Conservation (phyloP, 2,113 vertebrate species). For the Silurus meridionalis region DNA sequence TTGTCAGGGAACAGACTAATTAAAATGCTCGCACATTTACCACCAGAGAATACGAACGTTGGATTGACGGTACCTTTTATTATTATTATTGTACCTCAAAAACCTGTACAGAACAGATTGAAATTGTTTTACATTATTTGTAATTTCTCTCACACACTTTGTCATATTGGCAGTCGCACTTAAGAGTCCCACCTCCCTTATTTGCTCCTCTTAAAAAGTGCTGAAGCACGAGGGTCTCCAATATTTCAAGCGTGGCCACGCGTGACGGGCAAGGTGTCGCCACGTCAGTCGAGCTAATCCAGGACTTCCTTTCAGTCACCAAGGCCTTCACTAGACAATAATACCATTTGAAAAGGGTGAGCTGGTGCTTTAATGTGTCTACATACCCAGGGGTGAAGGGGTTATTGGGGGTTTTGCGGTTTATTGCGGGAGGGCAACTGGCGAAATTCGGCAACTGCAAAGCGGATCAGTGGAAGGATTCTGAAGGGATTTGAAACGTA, state of each 20-base stretch:
- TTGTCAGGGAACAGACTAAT: not conserved
- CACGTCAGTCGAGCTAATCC: slow-evolving; percentile 25
- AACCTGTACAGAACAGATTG: not conserved
- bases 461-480: slow-evolving; percentile 16
- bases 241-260: slow-evolving; percentile 43
- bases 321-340: slow-evolving; percentile 25
- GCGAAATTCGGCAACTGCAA: not conserved
- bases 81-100: not conserved
- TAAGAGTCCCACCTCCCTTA: slow-evolving; percentile 27
- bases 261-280: slow-evolving; percentile 45
- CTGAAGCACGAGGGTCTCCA: slow-evolving; percentile 35
- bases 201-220: slow-evolving; percentile 37
- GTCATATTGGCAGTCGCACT: slow-evolving; percentile 21
- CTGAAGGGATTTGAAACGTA: slow-evolving; percentile 11
- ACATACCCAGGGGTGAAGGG: not conserved
- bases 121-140: not conserved
- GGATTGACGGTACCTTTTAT: not conserved
- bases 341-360: slow-evolving; percentile 36
- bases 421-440: not conserved
- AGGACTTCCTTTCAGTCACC: slow-evolving; percentile 17
- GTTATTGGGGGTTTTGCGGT: not conserved
- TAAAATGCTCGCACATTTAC: not conserved
- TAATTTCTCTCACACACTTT: not conserved
- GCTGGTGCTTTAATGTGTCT: slow-evolving; percentile 16
- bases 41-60: not conserved